phyloP scores from a whole-genome alignment of 2,888 invertebrate species.

The Chymomyza fuscimana region DNA sequence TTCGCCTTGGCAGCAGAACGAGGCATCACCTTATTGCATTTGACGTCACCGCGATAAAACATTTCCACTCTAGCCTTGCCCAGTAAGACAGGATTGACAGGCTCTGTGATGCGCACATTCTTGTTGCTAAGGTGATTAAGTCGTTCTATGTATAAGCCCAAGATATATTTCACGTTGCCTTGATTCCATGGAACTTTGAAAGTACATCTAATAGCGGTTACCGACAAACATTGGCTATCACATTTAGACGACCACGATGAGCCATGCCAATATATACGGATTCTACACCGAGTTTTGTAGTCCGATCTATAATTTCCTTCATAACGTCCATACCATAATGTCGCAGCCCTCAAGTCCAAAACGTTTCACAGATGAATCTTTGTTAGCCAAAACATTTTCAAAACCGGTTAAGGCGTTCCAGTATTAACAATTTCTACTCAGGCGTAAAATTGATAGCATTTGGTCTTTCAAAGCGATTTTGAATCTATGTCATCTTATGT shows the following conservation, averaged over 20 bases:
- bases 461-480: conserved; percentile 96
- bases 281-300: conserved; percentile 94
- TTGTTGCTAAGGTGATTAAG: conserved; percentile 87
- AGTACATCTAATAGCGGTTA: conserved; percentile 95
- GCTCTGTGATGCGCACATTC: conserved; percentile 90
- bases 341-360: conserved; percentile 99
- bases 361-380: conserved; percentile 98
- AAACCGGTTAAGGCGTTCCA: conserved; percentile 95
- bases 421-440: conserved; percentile 93
- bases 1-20: conserved; percentile 84
- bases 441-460: conserved; percentile 88
- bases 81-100: conserved; percentile 90
- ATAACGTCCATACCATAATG: conserved; percentile 98
- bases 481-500: conserved; percentile 98
- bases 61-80: conserved; percentile 93
- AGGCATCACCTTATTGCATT: conserved; percentile 84
- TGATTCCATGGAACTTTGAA: conserved; percentile 91
- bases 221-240: conserved; percentile 92
- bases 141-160: conserved; percentile 91
- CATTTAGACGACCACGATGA: conserved; percentile 90
- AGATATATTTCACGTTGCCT: conserved; percentile 92
- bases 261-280: conserved; percentile 96
- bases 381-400: conserved; percentile 97
- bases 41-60: conserved; percentile 86
- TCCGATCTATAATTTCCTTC: conserved; percentile 97